Base-by-base conservation (phyloP, 2,113 vertebrate genomes). In the Laterallus jamaicensis region DNA sequence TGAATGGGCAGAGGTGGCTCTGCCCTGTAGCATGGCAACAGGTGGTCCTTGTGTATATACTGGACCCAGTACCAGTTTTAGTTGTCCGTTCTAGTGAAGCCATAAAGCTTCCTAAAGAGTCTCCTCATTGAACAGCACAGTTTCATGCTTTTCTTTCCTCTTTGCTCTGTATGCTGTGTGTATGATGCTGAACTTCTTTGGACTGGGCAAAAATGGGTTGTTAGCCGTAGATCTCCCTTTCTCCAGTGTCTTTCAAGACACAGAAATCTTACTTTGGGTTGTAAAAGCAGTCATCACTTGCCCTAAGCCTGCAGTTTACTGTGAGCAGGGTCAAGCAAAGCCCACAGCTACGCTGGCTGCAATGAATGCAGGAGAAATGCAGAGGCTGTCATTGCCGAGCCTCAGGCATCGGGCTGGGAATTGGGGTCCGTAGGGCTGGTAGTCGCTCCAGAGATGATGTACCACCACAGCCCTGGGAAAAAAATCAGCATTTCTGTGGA, bases 371-470 rank as follows among this genome's bases (percentile, higher is more conserved):
- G 98, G 98, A 55, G 98, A 99, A 80, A 92, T 97, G 8, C 99
- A 99, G 58, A 98, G 98, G 7, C 86, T 98, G 55, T 98, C 99
- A 10, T 99, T 99, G 88, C 99, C 99, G 56, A 99, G 99, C 77
- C 15, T 18, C 0, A 2, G 78, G 24, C 39, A 4, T 4, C 4
- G 11, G 63, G 22, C 55, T 84, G 31, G 50, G 25, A 77, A 35
- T 59, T 1, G 0, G 40, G 18, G 21, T 75, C 77, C 0, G 0
- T 15, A 12, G 17, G 24, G 32, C 20, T 3, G 1, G 35, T 14
- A 22, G 40, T 31, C 7, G 0, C 50, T 80, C 28, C 19, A 62
- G 31, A 66, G 54, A 39, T 74, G 75, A 25, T 25, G 1, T 14
- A n/a, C 44, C 66, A 21, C 21, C 70, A 24, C 21, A 32, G 6